Evolutionary conservation across 2,113 vertebrate genomes (phyloP).

Genomic region (Tyrannus savana): DNA sequence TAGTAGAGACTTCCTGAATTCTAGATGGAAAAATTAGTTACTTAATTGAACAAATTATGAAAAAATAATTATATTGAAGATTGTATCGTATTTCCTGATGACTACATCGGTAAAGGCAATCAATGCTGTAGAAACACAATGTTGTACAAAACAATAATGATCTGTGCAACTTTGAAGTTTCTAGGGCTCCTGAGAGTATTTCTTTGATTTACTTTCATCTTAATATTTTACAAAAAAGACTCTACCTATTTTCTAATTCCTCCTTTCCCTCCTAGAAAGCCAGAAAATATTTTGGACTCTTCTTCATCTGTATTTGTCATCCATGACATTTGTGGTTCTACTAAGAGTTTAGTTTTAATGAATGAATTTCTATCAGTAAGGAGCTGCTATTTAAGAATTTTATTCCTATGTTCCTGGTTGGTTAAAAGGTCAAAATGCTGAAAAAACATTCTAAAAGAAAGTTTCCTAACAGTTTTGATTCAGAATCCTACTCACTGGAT

Average conservation of each 20-base stretch:
- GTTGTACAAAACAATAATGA: not conserved
- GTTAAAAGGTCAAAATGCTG: not conserved
- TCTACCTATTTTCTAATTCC: not conserved
- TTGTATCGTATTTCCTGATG: not conserved
- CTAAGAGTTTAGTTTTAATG: not conserved
- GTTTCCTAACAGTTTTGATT: not conserved
- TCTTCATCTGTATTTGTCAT: not conserved
- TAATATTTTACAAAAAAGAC: not conserved
- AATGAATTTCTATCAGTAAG: not conserved
- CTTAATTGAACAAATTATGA: not conserved
- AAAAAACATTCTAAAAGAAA: not conserved
- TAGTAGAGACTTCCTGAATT: not conserved
- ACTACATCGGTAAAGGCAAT: not conserved
- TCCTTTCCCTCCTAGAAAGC: rapidly evolving
- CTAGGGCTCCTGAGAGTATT: not conserved
- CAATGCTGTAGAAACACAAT: not conserved
- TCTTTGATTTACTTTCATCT: not conserved
- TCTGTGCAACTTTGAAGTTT: not conserved
- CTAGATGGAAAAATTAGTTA: not conserved
- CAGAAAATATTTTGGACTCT: not conserved
- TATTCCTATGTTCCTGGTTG: not conserved
- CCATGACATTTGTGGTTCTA: not conserved
- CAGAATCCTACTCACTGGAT: not conserved
- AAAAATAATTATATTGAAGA: not conserved
- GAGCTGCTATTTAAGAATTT: not conserved